Evolutionary conservation across 2,888 invertebrate genomes (phyloP).

Genomic region (Ommatoiulus sabulosus): DNA sequence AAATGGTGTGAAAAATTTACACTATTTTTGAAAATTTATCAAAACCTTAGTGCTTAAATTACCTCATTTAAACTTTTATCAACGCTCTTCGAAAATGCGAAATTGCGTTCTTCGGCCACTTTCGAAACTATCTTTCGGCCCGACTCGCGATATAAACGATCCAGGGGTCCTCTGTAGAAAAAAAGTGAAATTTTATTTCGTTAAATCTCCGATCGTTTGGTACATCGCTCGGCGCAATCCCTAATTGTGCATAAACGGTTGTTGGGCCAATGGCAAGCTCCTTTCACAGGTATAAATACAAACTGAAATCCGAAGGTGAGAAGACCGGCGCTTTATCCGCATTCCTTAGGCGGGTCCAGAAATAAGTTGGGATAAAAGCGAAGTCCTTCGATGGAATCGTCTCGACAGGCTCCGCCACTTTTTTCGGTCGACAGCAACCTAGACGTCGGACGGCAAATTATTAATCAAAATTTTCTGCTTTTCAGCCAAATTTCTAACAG

Average conservation of each 20-base stretch:
- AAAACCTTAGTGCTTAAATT: too few relatives aligned
- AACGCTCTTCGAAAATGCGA: too few relatives aligned
- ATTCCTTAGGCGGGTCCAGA: conserved; percentile 66
- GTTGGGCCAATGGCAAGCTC: neutral
- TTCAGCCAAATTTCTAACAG: too few relatives aligned
- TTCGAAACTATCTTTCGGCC: too few relatives aligned
- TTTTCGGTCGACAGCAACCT: conserved; percentile 87
- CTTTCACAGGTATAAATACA: neutral
- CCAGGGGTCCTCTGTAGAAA: neutral
- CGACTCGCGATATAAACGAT: too few relatives aligned
- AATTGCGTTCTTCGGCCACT: too few relatives aligned
- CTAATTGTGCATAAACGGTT: neutral
- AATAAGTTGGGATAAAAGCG: conserved; percentile 94
- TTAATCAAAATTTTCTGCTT: neutral
- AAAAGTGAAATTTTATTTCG: neutral
- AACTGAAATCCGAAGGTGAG: neutral
- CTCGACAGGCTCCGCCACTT: conserved; percentile 87
- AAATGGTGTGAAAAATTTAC: too few relatives aligned
- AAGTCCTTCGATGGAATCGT: conserved; percentile 95
- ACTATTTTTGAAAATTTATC: too few relatives aligned
- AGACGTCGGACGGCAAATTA: conserved; percentile 54
- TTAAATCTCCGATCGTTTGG: neutral
- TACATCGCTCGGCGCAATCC: neutral
- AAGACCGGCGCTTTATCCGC: neutral
- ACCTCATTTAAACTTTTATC: too few relatives aligned